Percentiles rank a stretch among this genome's conserved stretches.
Conservation (phyloP, 2,888 invertebrate genomes). For the Labia minor region DNA sequence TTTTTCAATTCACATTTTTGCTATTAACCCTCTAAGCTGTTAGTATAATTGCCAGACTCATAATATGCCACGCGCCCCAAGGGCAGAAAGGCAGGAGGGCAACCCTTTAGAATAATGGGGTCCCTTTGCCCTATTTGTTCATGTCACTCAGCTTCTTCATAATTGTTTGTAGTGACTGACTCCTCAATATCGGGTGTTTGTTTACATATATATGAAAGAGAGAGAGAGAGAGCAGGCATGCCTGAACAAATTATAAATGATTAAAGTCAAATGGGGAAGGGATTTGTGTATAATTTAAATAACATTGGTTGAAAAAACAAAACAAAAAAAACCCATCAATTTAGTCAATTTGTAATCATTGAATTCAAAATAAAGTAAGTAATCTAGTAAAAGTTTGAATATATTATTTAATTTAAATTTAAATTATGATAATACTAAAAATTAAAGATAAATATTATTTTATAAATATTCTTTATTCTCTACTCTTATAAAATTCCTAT, state of each 20-base stretch:
- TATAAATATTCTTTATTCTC: too few species aligned
- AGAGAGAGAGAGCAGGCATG: too few species aligned
- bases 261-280: conserved; percentile 1
- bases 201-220: background rate
- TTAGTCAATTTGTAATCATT: background rate
- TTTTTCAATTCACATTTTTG: too few species aligned
- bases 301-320: too few species aligned
- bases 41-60: background rate
- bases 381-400: too few species aligned
- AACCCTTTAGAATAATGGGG: background rate
- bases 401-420: too few species aligned
- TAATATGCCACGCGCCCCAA: background rate
- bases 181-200: conserved; percentile 4
- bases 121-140: background rate
- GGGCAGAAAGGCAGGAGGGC: conserved; percentile 8
- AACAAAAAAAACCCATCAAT: too few species aligned
- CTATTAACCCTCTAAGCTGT: background rate
- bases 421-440: too few species aligned
- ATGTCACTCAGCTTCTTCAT: background rate
- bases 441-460: too few species aligned
- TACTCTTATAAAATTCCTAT: too few species aligned
- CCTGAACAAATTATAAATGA: background rate
- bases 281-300: background rate
- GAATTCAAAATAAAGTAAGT: too few species aligned
- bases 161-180: background rate